phyloP scores from a whole-genome alignment of 2,888 invertebrate genomes.

The Pachycephus smyrnensis region DNA sequence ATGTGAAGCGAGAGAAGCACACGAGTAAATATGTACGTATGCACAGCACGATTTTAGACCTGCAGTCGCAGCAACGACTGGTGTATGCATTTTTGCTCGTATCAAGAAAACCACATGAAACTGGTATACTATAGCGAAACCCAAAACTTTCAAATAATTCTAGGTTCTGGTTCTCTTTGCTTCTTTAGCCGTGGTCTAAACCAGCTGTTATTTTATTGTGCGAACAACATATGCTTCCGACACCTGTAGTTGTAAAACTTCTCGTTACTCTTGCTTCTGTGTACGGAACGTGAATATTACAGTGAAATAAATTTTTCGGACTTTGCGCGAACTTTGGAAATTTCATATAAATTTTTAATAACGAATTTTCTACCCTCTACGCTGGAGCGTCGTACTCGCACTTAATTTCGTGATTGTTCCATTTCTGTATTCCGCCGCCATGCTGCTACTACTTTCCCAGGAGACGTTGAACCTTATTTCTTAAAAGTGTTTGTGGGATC shows the following conservation, averaged over 20 bases:
- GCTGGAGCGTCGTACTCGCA: no score
- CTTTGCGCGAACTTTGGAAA: no score
- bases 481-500: no score
- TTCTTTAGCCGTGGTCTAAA: background rate
- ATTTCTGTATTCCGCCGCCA: background rate
- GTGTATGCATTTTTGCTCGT: background rate
- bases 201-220: background rate
- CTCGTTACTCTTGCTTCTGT: no score
- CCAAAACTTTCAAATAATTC: background rate
- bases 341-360: no score
- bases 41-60: background rate
- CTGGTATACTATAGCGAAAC: background rate
- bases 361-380: no score
- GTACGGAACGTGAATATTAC: no score
- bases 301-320: no score
- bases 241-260: background rate
- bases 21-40: background rate
- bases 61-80: background rate
- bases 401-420: background rate
- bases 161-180: background rate
- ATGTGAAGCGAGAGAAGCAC: background rate
- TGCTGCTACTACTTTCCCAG: no score
- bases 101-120: background rate
- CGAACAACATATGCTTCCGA: background rate
- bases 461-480: no score